phyloP scores from a whole-genome alignment of 2,888 invertebrate species.

The Iphiclides podalirius region DNA sequence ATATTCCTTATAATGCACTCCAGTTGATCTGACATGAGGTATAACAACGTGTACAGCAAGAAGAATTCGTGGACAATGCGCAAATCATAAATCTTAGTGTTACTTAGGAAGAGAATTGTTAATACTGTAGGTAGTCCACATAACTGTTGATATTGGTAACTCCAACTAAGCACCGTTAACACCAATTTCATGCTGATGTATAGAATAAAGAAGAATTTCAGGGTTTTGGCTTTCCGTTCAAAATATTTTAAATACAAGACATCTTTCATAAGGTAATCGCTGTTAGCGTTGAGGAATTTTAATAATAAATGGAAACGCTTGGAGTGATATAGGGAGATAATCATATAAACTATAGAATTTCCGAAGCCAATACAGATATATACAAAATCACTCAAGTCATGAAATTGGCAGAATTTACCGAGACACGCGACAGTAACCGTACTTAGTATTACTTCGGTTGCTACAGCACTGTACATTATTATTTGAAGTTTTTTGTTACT shows the following conservation, averaged over 20 bases:
- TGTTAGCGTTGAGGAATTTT: neutral
- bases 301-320: slow-evolving; percentile 2
- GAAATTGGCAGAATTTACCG: neutral
- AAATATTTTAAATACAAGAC: slow-evolving; percentile 4
- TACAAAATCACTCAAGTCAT: neutral
- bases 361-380: neutral
- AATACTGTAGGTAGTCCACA: neutral
- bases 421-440: neutral
- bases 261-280: neutral
- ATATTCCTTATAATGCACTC: slow-evolving; percentile 6
- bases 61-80: slow-evolving; percentile 8
- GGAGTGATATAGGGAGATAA: slow-evolving; percentile 1
- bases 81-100: neutral
- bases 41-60: neutral
- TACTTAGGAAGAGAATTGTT: neutral
- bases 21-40: slow-evolving; percentile 9
- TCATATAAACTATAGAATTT: slow-evolving; percentile 1
- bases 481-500: neutral
- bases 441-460: neutral
- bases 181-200: neutral
- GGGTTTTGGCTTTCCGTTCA: neutral
- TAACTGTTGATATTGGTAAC: neutral
- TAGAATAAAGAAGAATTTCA: neutral
- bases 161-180: neutral
- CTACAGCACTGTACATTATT: neutral